Evolutionary conservation across 2,797 vertebrate genomes (phyloP), one percentile per base, ranked within the genome.

Genomic region (Labeo calbasu): DNA sequence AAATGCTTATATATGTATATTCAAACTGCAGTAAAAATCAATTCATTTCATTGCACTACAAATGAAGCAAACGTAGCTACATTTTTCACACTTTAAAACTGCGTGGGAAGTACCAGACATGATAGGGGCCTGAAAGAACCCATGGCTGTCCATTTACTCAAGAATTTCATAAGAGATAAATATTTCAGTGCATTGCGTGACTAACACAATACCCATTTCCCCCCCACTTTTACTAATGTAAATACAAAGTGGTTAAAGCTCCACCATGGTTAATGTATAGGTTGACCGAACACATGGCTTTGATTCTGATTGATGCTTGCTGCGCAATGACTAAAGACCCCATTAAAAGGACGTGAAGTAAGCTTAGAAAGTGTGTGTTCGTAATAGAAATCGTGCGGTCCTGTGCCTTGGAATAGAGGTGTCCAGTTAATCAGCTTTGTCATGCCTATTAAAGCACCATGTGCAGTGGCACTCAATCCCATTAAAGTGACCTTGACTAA

Each of bases 401-500:
- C 36, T 63, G 28, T 84, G 68, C 48, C 28, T 79, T 13, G 36
- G 77, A 79, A 55, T 83, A 43, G 85, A 90, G 21, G 86, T 88
- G 85, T 89, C 84, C 89, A 88, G 91, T 91, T 96, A 95, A 95
- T 95, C 92, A 85, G 92, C 91, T 95, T 96, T 94, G 92, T 93
- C 90, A 89, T 92, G 92, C 86, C 87, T 88, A 87, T 92, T 95
- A 94, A 95, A 94, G 91, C 90, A 89, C 87, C 90, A 89, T 78
- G 88, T 89, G 89, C 85, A 88, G 69, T 91, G 82, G 76, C 86
- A 84, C 89, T 87, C 93, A 94, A 95, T 95, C 94, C 91, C 89
- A 94, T 95, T 95, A 95, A 94, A 93, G 89, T 91, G 92, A 93
- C 94, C 94, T 95, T 94, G 93, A 90, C 86, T 91, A 70, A 88